Percentiles rank a stretch among this genome's conserved stretches.
Evolutionary conservation across 2,888 invertebrate genomes (phyloP).

Genomic region (Buathra laborator): DNA sequence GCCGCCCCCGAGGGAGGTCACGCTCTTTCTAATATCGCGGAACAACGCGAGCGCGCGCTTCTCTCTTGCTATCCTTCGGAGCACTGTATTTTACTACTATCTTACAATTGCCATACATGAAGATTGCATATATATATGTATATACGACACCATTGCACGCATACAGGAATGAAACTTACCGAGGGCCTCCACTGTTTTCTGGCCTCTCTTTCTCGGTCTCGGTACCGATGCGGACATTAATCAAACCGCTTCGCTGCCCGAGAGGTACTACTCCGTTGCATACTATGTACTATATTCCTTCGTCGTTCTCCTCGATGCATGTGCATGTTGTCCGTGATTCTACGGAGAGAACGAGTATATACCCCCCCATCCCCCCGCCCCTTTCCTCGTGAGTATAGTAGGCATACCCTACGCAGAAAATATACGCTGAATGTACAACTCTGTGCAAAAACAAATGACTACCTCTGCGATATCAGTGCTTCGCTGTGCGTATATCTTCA

Average conservation of each 20-base stretch:
- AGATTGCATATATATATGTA: conserved; percentile 5
- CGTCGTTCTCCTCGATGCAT: conserved; percentile 46
- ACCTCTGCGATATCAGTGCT: conserved; percentile 21
- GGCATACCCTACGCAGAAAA: conserved; percentile 49
- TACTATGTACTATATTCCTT: conserved; percentile 41
- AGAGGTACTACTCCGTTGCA: conserved; percentile 39
- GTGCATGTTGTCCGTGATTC: conserved; percentile 32
- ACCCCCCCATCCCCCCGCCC: background rate
- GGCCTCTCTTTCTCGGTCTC: conserved; percentile 49
- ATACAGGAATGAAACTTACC: conserved; percentile 16
- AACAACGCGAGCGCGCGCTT: conserved; percentile 52
- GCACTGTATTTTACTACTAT: conserved; percentile 14
- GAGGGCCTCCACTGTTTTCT: conserved; percentile 46
- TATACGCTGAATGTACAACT: conserved; percentile 45
- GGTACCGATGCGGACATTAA: conserved; percentile 60
- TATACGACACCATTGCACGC: background rate
- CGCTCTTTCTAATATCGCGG: conserved; percentile 62
- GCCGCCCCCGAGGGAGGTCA: conserved; percentile 52
- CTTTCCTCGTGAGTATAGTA: background rate
- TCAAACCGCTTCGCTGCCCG: conserved; percentile 57
- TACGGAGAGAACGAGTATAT: conserved; percentile 35
- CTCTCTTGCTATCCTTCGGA: conserved; percentile 16
- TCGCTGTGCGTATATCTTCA: background rate
- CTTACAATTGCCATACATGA: background rate
- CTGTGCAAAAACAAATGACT: conserved; percentile 53